Evolutionary conservation across 2,888 invertebrate genomes (phyloP).

Genomic region (Watsonalla binaria): DNA sequence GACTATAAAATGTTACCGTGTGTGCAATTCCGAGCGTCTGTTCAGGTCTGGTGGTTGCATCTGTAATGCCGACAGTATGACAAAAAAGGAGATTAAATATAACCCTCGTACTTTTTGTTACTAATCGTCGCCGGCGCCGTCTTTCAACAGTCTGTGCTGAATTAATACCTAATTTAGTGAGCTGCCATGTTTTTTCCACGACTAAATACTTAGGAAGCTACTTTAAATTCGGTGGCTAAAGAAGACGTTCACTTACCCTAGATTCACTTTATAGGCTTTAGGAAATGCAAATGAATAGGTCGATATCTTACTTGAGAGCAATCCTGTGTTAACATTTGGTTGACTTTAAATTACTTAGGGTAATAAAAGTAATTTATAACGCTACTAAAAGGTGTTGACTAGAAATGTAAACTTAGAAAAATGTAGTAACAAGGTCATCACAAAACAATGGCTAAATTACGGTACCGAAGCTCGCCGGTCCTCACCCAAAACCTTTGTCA

Average conservation of each 20-base stretch:
- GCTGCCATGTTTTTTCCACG: background rate
- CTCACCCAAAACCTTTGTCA: constrained; percentile 37
- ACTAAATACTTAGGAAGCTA: too few relatives aligned
- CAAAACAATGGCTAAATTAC: constrained; percentile 22
- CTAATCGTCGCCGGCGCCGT: constrained; percentile 47
- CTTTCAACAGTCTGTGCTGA: constrained; percentile 51
- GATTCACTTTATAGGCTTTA: too few relatives aligned
- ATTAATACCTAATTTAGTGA: constrained; percentile 7
- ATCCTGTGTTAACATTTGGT: too few relatives aligned
- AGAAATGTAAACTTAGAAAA: background rate
- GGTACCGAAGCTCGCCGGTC: constrained; percentile 10
- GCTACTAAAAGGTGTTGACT: background rate
- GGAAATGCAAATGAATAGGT: too few relatives aligned
- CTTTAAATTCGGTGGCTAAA: too few relatives aligned
- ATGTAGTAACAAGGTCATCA: background rate
- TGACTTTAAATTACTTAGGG: too few relatives aligned
- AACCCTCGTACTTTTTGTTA: constrained; percentile 48
- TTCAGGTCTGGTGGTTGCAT: constrained; percentile 63
- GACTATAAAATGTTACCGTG: constrained; percentile 14
- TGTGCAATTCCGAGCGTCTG: constrained; percentile 34
- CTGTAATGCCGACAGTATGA: constrained; percentile 51
- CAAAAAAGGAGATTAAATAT: constrained; percentile 49
- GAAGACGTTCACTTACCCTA: too few relatives aligned
- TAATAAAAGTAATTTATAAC: too few relatives aligned
- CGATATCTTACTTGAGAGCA: too few relatives aligned